Evolutionary conservation across 1,140 invertebrate genomes (phyloP), one percentile per base, ranked within the genome.

Genomic region (Drosophila lowei): DNA sequence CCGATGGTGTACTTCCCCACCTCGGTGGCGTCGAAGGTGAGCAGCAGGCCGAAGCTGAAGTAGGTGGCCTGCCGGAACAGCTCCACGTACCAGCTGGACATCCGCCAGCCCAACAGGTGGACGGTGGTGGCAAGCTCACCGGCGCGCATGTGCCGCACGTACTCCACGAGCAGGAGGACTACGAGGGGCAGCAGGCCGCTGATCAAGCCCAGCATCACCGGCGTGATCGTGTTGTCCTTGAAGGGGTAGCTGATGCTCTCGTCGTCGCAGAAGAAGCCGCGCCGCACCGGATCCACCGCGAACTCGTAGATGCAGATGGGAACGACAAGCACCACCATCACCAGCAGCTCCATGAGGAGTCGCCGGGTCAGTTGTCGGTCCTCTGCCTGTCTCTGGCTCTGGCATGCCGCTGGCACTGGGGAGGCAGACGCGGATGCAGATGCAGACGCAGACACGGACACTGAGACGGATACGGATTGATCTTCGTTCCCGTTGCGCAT

Each of bases 221-320:
- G 96, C 38, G 96, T 95, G 55, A 98, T 94, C 0, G 97, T 98
- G 2, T 96, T 97, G 1, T 93, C 92, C 57, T 93, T 93, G 89
- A 94, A 96, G 6, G 97, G 98, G 92, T 98, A 97, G 62, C 94
- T 94, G 47, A 99, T 94, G 47, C 96, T 97, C 89, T 98, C 96
- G 92, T 99, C 98, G 90, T 97, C 95, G 92, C 98, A 99, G 92
- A 97, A 99, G 93, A 99, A 99, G 18, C 98, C 98, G 54, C 98
- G 93, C 50, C 97, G 92, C 91, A 95, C 97, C 0, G 98, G 97
- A 44, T 94, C 92, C 6, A 95, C 95, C 90, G 93, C 95, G 6
- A 96, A 90, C 90, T 93, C 96, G 75, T 95, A 95, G 64, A 94
- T 92, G 50, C 96, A 92, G 61, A 97, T 94, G 6, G 94, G 92